phyloP scores from a whole-genome alignment of 2,888 invertebrate genomes.

The Nysson spinosus region DNA sequence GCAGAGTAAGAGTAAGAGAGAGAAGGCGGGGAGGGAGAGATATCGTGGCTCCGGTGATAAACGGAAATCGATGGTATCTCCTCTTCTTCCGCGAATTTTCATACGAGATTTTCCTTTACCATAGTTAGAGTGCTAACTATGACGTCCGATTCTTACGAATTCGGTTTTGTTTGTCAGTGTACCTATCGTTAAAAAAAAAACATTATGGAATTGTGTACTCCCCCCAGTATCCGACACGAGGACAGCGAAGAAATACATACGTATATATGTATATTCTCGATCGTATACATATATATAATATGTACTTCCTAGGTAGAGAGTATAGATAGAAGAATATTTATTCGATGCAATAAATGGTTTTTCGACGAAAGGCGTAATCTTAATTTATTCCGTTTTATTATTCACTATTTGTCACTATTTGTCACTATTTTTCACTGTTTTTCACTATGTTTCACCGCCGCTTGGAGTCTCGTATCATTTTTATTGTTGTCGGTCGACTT shows the following conservation, averaged over 20 bases:
- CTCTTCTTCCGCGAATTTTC: too few species aligned
- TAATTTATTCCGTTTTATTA: constrained; percentile 28
- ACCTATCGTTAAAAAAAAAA: constrained; percentile 56
- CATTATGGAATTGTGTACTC: constrained; percentile 69
- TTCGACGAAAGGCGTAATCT: constrained; percentile 62
- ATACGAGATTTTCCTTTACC: too few species aligned
- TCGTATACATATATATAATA: constrained; percentile 69
- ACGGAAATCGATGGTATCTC: too few species aligned
- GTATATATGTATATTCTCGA: too few species aligned
- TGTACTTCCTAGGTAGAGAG: constrained; percentile 73
- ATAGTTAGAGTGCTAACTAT: too few species aligned
- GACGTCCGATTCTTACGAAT: constrained; percentile 22
- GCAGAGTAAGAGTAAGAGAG: too few species aligned
- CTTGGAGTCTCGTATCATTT: too few species aligned
- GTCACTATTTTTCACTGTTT: too few species aligned
- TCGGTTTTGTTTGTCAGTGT: constrained; percentile 64
- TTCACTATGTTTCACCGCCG: too few species aligned
- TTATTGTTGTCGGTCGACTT: too few species aligned
- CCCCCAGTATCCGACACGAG: constrained; percentile 64
- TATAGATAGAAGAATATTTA: constrained; percentile 75
- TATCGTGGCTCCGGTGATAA: too few species aligned
- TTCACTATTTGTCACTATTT: not conserved
- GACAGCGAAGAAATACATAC: constrained; percentile 63
- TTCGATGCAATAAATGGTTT: constrained; percentile 75
- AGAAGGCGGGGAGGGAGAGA: too few species aligned